Evolutionary conservation across 2,888 invertebrate species (phyloP), one percentile per base, ranked within the genome.

Genomic region (Tanytarsus gracilentus): DNA sequence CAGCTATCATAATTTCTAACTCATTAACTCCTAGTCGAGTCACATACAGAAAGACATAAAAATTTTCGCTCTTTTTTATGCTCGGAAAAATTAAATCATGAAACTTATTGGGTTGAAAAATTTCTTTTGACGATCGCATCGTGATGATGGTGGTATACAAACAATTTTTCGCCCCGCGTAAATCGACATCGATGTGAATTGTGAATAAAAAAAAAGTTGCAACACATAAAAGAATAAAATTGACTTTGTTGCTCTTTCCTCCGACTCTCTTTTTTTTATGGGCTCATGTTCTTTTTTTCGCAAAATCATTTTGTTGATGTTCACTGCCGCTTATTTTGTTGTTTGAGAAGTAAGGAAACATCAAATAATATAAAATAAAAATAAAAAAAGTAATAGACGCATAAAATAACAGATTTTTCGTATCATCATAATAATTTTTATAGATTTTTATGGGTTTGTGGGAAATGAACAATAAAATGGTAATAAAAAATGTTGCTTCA

Each of bases 381-480:
- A 44, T 18, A 44, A 44, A 44, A 18, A 44, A 26, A 49, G 26
- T 40, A 55, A 55, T 55, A 55, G 40, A 39, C 40, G 26, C 40
- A 55, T 55, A 55, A 55, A 55, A 33, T 39, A 55, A 40, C 55
- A 55, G 55, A 55, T 55, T 55, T 55, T 55, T 55, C 33, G 55
- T 39, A 55, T 40, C 55, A 55, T 55, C 55, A 55, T 40, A 55
- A 55, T 55, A 55, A 44, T 18, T 16, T 44, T 18, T 36, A 53
- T 33, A 53, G 33, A 33, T 53, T 39, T 55, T 55, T 55, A 55
- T 55, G 39, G 39, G n/a, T n/a, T n/a, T n/a, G n/a, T 55, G 55
- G 33, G 33, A 25, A 55, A 55, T 40, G 55, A 40, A 33, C 21
- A 55, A 55, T 55, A 55, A 55, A 55, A 55, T 40, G 23, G 39